Evolutionary conservation across 1,140 invertebrate genomes (phyloP), one percentile per base, ranked within the genome.

Genomic region (Drosophila repletoides): DNA sequence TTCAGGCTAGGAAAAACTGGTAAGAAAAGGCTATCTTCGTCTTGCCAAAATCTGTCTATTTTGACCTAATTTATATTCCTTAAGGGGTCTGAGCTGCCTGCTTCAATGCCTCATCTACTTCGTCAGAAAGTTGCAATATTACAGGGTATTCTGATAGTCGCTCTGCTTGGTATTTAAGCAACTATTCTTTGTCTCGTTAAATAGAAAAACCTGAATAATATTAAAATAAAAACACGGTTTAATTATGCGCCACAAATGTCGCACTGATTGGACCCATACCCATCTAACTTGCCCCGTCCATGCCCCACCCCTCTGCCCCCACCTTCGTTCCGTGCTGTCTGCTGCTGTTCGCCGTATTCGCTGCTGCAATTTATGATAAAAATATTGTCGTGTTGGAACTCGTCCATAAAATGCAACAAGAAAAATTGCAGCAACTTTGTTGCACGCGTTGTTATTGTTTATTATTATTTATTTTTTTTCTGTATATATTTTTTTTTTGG

Each of bases 171-270:
- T 2, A 2, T 33, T n/a, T 46, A 9, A 19, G 9, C 10, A 24
- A 22, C 21, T 41, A 15, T 55, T 55, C 28, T 43, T 55, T 43
- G 26, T 40, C 14, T 40, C 28, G 12, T 43, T 15, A 12, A 14
- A 43, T 22, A 33, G 38, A 56, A 55, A 61, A 72, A 45, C 72
- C 56, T 43, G 49, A 55, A 67, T 55, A 59, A 41, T 53, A 55
- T 45, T 56, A 46, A 67, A 65, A 49, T 49, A 60, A 61, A 53
- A 68, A 73, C 53, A 73, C 56, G 63, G 12, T 56, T 53, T 51
- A 77, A 69, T 73, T 77, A 77, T 77, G 75, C 75, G 69, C 69
- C 74, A 73, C 63, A 63, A 73, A 73, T 77, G 74, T 72, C 22
- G 51, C 40, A 34, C 55, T 66, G 63, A 66, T 66, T 66, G 63